phyloP scores from a whole-genome alignment of 2,888 invertebrate genomes.

The Hedya salicella region DNA sequence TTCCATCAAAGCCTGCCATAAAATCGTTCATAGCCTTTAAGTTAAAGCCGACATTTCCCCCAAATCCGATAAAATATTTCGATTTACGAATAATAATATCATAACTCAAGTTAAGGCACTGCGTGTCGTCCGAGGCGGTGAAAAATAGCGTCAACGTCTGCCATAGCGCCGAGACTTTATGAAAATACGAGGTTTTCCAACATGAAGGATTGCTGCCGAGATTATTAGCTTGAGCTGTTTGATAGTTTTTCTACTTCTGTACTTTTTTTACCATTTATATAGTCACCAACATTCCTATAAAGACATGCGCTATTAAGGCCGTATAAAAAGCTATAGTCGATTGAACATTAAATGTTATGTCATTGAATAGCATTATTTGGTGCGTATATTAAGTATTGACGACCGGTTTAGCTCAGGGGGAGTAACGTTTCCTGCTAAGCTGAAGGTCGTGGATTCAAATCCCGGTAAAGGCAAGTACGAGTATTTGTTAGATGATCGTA shows the following conservation, averaged over 20 bases:
- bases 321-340: no score
- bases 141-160: slow-evolving; percentile 51
- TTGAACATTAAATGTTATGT: no score
- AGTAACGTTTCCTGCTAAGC: no score
- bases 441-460: no score
- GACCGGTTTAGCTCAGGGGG: no score
- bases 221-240: slow-evolving; percentile 17
- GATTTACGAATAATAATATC: slow-evolving; percentile 43
- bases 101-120: slow-evolving; percentile 42
- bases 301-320: no score
- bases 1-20: slow-evolving; percentile 9
- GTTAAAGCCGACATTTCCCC: slow-evolving; percentile 10
- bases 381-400: no score
- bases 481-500: no score
- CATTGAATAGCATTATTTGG: no score
- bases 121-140: slow-evolving; percentile 46
- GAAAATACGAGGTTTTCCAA: slow-evolving; percentile 39
- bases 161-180: slow-evolving; percentile 41
- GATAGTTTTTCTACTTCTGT: slow-evolving; percentile 16
- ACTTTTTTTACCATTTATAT: no score
- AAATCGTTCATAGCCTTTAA: slow-evolving; percentile 23
- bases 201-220: slow-evolving; percentile 8
- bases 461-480: no score
- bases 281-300: no score
- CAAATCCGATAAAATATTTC: slow-evolving; percentile 39